Evolutionary conservation across 2,888 invertebrate genomes (phyloP), one percentile per base, ranked within the genome.

Genomic region (Apantesis nais): DNA sequence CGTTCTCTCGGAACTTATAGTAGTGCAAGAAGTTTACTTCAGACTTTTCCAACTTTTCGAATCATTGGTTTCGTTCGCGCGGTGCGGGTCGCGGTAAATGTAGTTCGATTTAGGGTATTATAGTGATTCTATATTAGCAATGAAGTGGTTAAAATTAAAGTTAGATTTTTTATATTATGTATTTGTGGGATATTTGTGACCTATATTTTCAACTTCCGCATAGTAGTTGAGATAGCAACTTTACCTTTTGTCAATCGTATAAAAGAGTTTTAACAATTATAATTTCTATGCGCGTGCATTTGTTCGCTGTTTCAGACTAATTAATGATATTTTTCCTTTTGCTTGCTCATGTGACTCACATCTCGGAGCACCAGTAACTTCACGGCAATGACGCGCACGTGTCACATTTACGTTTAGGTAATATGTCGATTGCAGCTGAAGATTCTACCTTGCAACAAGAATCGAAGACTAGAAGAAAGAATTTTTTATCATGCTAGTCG

Each of bases 181-280:
- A 80, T 78, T 85, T 87, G 88, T 90, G 89, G 87, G 83, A 86
- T 85, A 86, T 89, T 90, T 85, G 89, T 92, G 92, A 90, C 92
- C 93, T 91, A 93, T 87, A 93, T 94, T 91, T 88, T 62, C 65
- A 81, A 83, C 81, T 95, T 94, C 93, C 93, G 94, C 90, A 91
- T 90, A 89, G 87, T 89, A 87, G 84, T 85, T 78, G 73, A 82
- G 90, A 90, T 90, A 92, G 91, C 70, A 62, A 80, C 76, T 90
- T 92, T 83, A 82, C 76, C 90, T 79, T 82, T 85, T 84, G 74
- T 76, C 73, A 73, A 79, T 80, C 74, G 75, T 76, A 76, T n/a
- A 72, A 75, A 71, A 74, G 76, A 58, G 73, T 80, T 29, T 72
- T 78, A 75, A 74, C 68, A 74, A 76, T 78, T 78, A 74, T 67